These are phyloP conservation scores for Lasioglossum lativentre DNA, from an alignment of 2,888 invertebrate species.

Conservation along the genomic window DNA sequence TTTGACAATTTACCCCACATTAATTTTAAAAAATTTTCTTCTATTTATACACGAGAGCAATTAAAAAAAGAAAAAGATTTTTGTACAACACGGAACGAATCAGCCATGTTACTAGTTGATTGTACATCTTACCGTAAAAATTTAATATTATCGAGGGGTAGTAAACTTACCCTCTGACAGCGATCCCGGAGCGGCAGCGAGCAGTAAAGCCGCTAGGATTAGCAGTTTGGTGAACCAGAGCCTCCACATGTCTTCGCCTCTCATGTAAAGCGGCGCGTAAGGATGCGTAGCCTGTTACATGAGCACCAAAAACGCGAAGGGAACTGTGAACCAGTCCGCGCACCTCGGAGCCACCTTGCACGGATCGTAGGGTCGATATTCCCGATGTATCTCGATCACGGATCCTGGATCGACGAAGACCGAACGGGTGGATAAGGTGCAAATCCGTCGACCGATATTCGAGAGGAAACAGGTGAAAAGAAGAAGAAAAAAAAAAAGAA, in stretches of 20 bases:
- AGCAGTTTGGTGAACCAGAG: constrained; percentile 76
- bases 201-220: constrained; percentile 50
- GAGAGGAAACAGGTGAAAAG: not conserved
- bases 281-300: constrained; percentile 59
- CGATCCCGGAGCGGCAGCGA: constrained; percentile 27
- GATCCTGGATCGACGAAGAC: not conserved
- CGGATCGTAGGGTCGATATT: not conserved
- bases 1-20: too few species aligned
- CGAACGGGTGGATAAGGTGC: not conserved
- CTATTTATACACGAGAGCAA: too few species aligned
- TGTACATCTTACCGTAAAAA: too few species aligned
- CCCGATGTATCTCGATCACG: not conserved
- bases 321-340: not conserved
- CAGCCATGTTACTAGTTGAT: too few species aligned
- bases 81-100: too few species aligned
- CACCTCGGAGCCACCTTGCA: constrained; percentile 30
- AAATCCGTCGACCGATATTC: not conserved
- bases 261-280: constrained; percentile 51
- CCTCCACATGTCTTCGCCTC: constrained; percentile 75
- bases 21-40: too few species aligned
- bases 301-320: constrained; percentile 46
- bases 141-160: too few species aligned
- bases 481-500: not conserved
- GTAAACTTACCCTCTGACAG: constrained; percentile 68
- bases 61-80: too few species aligned